phyloP scores from a whole-genome alignment of 2,113 vertebrate genomes.

The Vombatus ursinus region DNA sequence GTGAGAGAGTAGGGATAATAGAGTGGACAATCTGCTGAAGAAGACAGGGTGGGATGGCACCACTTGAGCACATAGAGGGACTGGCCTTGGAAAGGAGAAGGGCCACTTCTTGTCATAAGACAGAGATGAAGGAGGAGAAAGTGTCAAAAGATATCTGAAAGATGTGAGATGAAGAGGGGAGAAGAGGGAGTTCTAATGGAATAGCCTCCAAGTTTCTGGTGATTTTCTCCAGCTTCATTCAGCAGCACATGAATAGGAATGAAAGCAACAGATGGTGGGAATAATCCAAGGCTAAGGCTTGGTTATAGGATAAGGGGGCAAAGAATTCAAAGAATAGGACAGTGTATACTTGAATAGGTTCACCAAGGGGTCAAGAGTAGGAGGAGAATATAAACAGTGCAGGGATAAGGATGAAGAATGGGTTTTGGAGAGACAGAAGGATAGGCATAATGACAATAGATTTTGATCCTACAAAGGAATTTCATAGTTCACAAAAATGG shows the following conservation, averaged over 20 bases:
- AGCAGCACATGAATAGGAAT: neutral
- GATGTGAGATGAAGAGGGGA: no score
- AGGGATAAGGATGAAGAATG: neutral
- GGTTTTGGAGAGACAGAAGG: neutral
- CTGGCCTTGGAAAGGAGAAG: neutral
- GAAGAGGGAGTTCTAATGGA: neutral
- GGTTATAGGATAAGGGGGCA: neutral
- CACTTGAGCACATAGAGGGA: neutral
- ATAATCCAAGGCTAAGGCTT: neutral
- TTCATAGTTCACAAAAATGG: neutral
- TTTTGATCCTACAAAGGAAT: neutral
- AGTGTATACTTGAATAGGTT: neutral
- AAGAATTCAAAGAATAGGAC: neutral
- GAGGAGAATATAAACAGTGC: neutral
- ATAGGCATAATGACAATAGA: neutral
- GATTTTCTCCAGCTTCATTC: neutral
- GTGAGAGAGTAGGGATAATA: neutral
- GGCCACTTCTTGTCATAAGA: neutral
- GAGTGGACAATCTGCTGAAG: neutral
- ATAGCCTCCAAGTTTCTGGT: neutral
- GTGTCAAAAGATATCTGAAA: no score
- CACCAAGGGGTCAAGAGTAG: neutral
- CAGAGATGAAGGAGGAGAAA: neutral
- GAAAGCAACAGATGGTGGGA: neutral
- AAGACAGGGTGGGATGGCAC: neutral